These are phyloP conservation scores for Dipodomys spectabilis DNA, from an alignment of 2,113 vertebrate genomes.

Conservation along the genomic window DNA sequence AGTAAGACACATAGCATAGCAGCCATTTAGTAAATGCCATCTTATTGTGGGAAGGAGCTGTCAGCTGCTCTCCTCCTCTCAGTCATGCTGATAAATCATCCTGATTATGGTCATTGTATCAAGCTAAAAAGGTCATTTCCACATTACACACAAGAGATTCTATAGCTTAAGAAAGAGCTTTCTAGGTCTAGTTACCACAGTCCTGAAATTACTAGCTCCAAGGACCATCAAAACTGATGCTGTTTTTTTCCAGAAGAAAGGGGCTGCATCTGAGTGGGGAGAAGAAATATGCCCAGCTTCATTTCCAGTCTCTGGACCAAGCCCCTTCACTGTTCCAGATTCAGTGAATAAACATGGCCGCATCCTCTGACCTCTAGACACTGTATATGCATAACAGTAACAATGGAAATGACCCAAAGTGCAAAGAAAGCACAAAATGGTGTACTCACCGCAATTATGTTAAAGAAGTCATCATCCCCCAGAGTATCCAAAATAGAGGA, in stretches of 20 bases:
- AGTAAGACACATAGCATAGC: not conserved
- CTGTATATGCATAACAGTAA: not conserved
- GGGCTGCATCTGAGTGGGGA: no score
- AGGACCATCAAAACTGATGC: not conserved
- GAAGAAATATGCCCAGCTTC: not conserved
- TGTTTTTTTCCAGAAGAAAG: not conserved
- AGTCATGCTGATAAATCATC: not conserved
- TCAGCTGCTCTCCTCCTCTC: not conserved
- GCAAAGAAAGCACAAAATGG: slow-evolving; percentile 31
- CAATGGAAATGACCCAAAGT: not conserved
- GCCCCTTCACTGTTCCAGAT: not conserved
- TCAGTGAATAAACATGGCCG: not conserved
- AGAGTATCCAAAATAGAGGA: slow-evolving; percentile 99
- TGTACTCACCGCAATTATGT: slow-evolving; percentile 96
- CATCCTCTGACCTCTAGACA: not conserved
- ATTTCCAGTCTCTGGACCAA: not conserved
- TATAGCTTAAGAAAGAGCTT: not conserved
- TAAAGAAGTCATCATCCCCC: slow-evolving; percentile 99
- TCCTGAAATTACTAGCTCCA: not conserved
- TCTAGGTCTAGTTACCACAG: not conserved
- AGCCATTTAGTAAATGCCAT: not conserved
- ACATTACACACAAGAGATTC: not conserved
- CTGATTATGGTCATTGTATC: not conserved
- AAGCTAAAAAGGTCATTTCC: not conserved
- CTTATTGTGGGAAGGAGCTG: not conserved